Percentiles rank a stretch among this genome's conserved stretches.
phyloP scores from a whole-genome alignment of 1,140 invertebrate species.

The Hylaeus anthracinus region DNA sequence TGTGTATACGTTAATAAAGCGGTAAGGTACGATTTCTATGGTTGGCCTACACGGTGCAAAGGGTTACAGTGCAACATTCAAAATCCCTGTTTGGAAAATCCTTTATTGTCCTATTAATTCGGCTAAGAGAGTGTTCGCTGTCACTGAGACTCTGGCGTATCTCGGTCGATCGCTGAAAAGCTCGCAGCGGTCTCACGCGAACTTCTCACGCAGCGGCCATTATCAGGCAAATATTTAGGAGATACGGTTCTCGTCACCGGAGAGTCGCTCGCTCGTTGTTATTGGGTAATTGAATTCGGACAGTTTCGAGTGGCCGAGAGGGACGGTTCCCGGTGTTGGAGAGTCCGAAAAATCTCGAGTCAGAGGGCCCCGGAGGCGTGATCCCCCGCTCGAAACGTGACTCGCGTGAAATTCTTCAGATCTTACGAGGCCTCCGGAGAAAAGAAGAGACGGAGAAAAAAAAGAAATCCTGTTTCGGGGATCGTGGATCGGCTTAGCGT shows the following conservation, averaged over 20 bases:
- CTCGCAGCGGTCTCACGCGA: background rate
- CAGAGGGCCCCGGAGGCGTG: conserved; percentile 49
- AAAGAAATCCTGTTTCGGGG: conserved; percentile 68
- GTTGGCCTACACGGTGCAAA: no score
- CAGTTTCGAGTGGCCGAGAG: conserved; percentile 38
- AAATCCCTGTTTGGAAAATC: no score
- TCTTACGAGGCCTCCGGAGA: conserved; percentile 52
- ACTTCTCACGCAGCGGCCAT: background rate
- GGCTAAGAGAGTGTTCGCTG: no score
- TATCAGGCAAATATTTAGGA: conserved; percentile 30
- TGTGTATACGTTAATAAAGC: no score
- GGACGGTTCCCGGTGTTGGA: conserved; percentile 1
- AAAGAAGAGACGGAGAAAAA: background rate
- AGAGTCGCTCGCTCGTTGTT: background rate
- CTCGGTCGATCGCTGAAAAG: background rate
- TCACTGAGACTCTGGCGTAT: no score
- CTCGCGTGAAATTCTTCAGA: conserved; percentile 69
- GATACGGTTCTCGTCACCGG: conserved; percentile 16
- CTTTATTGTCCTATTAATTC: no score
- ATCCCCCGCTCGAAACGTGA: conserved; percentile 63
- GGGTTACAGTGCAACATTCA: no score
- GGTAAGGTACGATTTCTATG: no score
- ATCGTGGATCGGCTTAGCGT: conserved; percentile 68
- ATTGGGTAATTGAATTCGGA: conserved; percentile 51
- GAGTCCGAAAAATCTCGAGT: conserved; percentile 60